phyloP scores from a whole-genome alignment of 2,113 vertebrate genomes.

The Cryptomyrus ogoouensis region DNA sequence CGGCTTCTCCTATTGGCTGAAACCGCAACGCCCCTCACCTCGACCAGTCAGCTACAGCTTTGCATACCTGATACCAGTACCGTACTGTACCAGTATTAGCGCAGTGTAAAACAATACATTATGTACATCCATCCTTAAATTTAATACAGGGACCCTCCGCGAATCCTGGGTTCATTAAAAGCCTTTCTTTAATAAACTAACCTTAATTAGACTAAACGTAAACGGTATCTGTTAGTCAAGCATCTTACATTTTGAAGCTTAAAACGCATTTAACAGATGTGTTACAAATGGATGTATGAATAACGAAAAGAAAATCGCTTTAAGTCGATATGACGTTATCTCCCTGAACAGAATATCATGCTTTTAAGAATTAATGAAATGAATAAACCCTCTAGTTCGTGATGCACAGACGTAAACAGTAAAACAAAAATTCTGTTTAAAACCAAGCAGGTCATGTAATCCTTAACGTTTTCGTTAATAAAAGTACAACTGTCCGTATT shows the following conservation, averaged over 20 bases:
- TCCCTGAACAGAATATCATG: neutral
- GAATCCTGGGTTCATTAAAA: neutral
- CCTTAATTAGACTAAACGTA: neutral
- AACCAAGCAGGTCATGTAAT: neutral
- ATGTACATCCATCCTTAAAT: neutral
- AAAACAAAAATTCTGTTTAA: neutral
- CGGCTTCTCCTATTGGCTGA: conserved; percentile 19
- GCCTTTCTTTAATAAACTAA: neutral
- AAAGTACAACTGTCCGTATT: neutral
- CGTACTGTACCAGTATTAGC: neutral
- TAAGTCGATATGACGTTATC: neutral
- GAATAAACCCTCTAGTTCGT: neutral
- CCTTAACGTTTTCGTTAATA: neutral
- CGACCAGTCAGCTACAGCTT: neutral
- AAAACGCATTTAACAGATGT: neutral
- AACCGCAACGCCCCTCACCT: conserved; percentile 10
- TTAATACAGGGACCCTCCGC: neutral
- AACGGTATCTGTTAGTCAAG: neutral
- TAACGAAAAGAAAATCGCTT: neutral
- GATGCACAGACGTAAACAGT: neutral
- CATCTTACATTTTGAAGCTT: neutral
- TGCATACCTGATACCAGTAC: neutral
- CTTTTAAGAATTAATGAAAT: neutral
- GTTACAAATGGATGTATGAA: neutral
- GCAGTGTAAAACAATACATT: neutral